A percentile compares a stretch with the other conserved stretches of the same genome.
phyloP scores from a whole-genome alignment of 1,140 invertebrate species.

The Dinoponera quadriceps region DNA sequence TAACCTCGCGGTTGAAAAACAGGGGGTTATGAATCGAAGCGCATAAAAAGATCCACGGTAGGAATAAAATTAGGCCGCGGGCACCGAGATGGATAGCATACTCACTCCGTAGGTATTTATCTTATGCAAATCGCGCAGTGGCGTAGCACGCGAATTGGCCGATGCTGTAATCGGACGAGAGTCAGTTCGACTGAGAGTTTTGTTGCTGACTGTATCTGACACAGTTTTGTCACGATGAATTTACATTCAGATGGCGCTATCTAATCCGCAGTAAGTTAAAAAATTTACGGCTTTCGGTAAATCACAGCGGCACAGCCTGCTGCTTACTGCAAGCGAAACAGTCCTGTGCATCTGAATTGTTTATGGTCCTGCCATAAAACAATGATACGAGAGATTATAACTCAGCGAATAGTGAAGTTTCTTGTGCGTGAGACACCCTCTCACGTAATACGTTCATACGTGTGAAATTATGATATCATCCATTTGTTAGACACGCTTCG shows the following conservation, averaged over 20 bases:
- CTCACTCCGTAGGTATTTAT: constrained; percentile 63
- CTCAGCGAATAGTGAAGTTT: constrained; percentile 68
- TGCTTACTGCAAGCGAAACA: constrained; percentile 63
- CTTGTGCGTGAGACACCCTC: constrained; percentile 61
- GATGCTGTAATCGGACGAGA: constrained; percentile 3
- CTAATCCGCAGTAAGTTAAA: constrained; percentile 81
- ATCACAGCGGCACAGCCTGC: constrained; percentile 70
- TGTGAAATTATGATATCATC: constrained; percentile 53
- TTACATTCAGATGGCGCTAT: constrained; percentile 79
- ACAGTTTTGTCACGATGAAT: constrained; percentile 77
- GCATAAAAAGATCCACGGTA: constrained; percentile 46
- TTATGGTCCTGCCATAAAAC: constrained; percentile 81
- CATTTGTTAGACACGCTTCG: constrained; percentile 59
- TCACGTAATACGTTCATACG: constrained; percentile 54
- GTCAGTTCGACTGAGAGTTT: constrained; percentile 46
- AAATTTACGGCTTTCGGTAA: constrained; percentile 82
- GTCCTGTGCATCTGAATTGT: constrained; percentile 75
- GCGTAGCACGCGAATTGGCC: constrained; percentile 47
- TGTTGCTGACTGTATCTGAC: constrained; percentile 58
- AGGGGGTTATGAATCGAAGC: constrained; percentile 45
- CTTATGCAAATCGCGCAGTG: constrained; percentile 68
- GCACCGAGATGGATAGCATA: constrained; percentile 58
- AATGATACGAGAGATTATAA: constrained; percentile 78
- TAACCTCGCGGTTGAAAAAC: constrained; percentile 31
- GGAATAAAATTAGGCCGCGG: constrained; percentile 63